These are phyloP conservation scores for Micronycteris hirsuta DNA, from an alignment of 2,113 vertebrate species.

Conservation along the genomic window DNA sequence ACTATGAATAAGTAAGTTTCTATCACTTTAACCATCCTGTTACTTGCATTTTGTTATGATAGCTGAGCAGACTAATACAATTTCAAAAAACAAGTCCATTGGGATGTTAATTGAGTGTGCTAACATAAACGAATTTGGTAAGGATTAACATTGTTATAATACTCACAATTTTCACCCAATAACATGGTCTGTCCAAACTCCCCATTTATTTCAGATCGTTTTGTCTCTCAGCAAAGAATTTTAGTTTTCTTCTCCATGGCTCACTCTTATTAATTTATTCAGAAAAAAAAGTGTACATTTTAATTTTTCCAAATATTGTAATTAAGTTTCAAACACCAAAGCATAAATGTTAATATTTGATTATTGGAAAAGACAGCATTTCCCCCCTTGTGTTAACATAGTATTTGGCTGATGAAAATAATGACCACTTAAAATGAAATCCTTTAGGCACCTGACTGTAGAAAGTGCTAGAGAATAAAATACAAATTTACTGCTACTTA, in stretches of 20 bases:
- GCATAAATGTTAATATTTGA: slow-evolving; percentile 27
- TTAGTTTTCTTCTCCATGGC: neutral
- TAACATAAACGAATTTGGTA: neutral
- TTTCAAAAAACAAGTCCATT: neutral
- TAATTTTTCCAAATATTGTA: slow-evolving; percentile 35
- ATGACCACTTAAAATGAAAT: neutral
- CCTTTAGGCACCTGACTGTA: slow-evolving; percentile 55
- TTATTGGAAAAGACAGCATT: slow-evolving; percentile 21
- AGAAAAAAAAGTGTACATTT: neutral
- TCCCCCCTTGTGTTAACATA: neutral
- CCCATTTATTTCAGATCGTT: neutral
- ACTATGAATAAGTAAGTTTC: neutral
- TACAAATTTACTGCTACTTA: too few species aligned
- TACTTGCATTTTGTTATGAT: neutral
- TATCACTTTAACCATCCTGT: neutral
- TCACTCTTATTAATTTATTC: neutral
- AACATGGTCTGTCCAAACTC: neutral
- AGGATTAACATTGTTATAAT: neutral
- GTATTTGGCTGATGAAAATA: neutral
- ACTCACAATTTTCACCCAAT: neutral
- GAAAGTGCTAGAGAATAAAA: too few species aligned
- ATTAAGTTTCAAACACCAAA: slow-evolving; percentile 36
- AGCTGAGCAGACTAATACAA: neutral
- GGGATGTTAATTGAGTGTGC: neutral
- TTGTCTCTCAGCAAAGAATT: neutral